Conservation (phyloP, 2,113 vertebrate genomes). For the Ictalurus furcatus region DNA sequence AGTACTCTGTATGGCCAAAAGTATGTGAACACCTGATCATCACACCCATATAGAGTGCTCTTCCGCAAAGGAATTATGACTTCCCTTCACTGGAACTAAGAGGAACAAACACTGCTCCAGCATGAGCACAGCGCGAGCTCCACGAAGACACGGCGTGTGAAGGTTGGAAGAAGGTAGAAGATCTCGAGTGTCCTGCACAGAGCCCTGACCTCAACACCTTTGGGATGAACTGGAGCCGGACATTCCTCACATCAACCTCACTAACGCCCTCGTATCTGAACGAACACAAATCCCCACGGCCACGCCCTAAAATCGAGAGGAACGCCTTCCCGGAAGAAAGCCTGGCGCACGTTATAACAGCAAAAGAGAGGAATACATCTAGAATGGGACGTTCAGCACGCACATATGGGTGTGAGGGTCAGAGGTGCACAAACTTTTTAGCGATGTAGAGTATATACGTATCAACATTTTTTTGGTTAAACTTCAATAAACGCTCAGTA, state of each 20-base stretch:
- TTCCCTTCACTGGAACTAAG: background rate
- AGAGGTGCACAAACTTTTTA: background rate
- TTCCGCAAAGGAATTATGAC: background rate
- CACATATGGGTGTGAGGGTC: background rate
- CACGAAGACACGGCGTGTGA: background rate
- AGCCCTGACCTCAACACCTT: background rate
- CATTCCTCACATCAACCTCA: background rate
- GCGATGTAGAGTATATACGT: background rate
- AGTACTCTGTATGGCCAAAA: background rate
- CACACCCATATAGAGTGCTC: background rate
- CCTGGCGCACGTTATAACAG: background rate
- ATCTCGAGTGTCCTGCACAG: too few species aligned
- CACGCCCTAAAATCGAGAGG: background rate
- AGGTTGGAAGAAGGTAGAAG: too few species aligned
- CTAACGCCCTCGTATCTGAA: background rate
- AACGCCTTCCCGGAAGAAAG: background rate
- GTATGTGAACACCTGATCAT: background rate
- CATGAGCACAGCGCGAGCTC: background rate
- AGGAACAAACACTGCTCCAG: background rate
- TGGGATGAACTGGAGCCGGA: background rate
- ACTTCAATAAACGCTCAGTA: background rate
- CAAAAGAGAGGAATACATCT: background rate
- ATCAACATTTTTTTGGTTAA: background rate
- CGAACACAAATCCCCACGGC: background rate
- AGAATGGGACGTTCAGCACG: background rate